These are phyloP conservation scores for Dasypolia templi DNA, from an alignment of 2,888 invertebrate genomes.

Conservation along the genomic window DNA sequence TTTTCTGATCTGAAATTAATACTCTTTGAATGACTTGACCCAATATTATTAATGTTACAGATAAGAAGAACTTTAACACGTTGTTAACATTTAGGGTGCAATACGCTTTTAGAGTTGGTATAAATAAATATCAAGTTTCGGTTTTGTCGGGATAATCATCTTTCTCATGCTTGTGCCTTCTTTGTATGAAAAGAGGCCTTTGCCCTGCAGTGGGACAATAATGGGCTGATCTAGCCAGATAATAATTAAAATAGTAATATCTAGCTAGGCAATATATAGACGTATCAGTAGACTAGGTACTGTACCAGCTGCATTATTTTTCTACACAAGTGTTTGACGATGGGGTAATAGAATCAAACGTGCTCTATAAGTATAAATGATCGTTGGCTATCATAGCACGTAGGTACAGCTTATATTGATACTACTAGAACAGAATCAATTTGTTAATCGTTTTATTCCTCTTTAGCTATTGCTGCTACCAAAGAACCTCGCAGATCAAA, in stretches of 20 bases:
- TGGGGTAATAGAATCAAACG: constrained; percentile 41
- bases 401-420: background rate
- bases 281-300: background rate
- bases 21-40: background rate
- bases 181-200: background rate
- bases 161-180: background rate
- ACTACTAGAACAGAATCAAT: background rate
- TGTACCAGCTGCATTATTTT: constrained; percentile 10
- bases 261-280: background rate
- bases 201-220: background rate
- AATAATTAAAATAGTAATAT: background rate
- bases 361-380: constrained; percentile 16
- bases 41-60: background rate
- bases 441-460: background rate
- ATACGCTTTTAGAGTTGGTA: background rate
- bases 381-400: constrained; percentile 7
- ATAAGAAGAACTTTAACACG: background rate
- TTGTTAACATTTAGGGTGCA: background rate
- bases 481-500: constrained; percentile 13
- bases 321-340: constrained; percentile 24
- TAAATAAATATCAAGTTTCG: background rate
- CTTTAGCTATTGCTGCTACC: background rate
- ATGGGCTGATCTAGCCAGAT: background rate
- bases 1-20: background rate
- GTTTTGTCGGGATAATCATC: background rate